These are phyloP conservation scores for Triops cancriformis DNA, from an alignment of 1,140 invertebrate genomes.

Conservation along the genomic window DNA sequence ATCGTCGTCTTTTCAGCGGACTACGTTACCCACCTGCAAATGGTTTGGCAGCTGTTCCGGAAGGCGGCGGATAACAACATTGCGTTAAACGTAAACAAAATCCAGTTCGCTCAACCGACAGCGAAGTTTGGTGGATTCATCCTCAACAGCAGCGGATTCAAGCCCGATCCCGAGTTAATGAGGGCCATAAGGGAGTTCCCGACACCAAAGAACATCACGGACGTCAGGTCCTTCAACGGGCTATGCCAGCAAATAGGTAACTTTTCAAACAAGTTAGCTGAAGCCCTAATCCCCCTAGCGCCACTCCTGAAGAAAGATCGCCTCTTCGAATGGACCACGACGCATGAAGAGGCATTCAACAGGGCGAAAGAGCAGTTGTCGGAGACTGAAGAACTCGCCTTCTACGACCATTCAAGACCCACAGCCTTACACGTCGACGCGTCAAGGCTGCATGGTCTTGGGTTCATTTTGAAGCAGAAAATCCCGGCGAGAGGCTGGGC, in stretches of 20 bases:
- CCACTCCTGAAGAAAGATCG: not conserved
- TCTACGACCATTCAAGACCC: not conserved
- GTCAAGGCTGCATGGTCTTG: not conserved
- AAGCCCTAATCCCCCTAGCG: not conserved
- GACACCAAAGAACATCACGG: conserved; percentile 22
- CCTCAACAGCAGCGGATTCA: conserved; percentile 14
- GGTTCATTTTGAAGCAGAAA: not conserved
- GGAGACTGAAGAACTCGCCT: not conserved
- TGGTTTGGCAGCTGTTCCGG: too few species aligned
- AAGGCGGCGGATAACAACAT: too few species aligned
- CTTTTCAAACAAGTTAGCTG: conserved; percentile 18
- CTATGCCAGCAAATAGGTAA: conserved; percentile 26
- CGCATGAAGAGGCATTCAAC: not conserved
- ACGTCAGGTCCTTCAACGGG: conserved; percentile 24
- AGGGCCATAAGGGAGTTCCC: conserved; percentile 23
- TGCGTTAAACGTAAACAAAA: too few species aligned
- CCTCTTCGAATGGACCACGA: not conserved
- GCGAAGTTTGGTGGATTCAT: not conserved
- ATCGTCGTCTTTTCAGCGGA: too few species aligned
- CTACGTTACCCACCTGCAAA: not conserved
- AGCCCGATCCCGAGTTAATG: conserved; percentile 10
- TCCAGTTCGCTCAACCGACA: not conserved
- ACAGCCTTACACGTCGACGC: conserved; percentile 1
- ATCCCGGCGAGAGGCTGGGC: not conserved
- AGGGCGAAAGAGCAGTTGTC: not conserved